These are phyloP conservation scores for Furnarius figulus DNA, from an alignment of 2,113 vertebrate genomes.

Conservation along the genomic window DNA sequence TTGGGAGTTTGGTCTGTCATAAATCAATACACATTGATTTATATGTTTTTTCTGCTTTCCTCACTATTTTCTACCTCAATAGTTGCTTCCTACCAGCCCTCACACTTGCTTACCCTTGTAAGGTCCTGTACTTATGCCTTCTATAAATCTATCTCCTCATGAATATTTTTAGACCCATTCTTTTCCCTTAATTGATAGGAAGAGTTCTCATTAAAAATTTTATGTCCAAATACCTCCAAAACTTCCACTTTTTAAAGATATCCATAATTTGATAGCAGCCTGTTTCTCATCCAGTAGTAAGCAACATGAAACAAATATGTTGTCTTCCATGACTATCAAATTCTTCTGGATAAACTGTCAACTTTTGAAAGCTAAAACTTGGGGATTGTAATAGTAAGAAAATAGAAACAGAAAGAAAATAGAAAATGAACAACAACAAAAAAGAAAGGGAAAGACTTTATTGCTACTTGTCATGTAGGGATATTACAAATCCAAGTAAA, in stretches of 20 bases:
- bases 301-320: background rate
- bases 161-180: background rate
- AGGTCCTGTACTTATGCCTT: background rate
- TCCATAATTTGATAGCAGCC: background rate
- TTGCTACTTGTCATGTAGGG: background rate
- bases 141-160: background rate
- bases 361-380: background rate
- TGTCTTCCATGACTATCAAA: background rate
- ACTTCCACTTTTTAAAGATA: background rate
- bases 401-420: too few species aligned
- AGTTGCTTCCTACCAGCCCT: background rate
- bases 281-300: background rate
- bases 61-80: background rate
- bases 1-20: background rate
- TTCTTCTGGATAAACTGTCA: background rate
- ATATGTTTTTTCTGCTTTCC: background rate
- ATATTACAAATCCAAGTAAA: background rate
- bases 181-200: background rate
- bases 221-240: background rate
- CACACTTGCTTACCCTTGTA: background rate
- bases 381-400: background rate
- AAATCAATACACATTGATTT: background rate
- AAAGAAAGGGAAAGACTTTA: background rate
- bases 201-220: background rate
- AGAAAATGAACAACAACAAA: background rate